These are phyloP conservation scores for Pseudomugil tenellus DNA, from an alignment of 2,797 vertebrate species.

Conservation along the genomic window DNA sequence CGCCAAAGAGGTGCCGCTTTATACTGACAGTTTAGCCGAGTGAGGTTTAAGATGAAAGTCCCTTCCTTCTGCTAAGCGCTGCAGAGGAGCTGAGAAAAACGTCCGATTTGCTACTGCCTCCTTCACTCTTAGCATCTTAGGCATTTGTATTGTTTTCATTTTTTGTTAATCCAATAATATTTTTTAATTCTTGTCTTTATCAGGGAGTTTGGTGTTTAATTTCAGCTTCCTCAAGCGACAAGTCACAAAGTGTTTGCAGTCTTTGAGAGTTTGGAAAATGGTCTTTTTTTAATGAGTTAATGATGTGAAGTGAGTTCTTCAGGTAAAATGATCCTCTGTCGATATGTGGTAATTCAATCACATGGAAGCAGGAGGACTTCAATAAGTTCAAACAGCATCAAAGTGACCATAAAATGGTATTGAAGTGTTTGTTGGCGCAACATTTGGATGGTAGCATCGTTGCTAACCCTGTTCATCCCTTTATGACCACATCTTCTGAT, in stretches of 20 bases:
- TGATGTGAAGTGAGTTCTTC: conserved; percentile 40
- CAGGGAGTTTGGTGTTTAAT: not conserved
- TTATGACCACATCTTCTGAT: conserved; percentile 24
- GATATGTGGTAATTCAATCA: conserved; percentile 16
- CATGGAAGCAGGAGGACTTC: no score
- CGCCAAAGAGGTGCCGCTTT: conserved; percentile 8
- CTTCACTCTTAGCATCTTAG: not conserved
- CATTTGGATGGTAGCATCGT: not conserved
- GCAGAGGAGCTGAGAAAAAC: conserved; percentile 58
- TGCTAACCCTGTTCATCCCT: not conserved
- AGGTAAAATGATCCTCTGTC: conserved; percentile 35
- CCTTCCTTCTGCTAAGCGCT: conserved; percentile 15
- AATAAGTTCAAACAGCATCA: no score
- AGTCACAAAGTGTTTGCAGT: not conserved
- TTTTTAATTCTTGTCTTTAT: not conserved
- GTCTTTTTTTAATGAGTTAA: conserved; percentile 36
- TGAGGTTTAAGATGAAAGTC: conserved; percentile 37
- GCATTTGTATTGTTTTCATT: not conserved
- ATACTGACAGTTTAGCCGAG: conserved; percentile 10
- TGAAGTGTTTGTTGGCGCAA: no score
- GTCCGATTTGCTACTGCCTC: conserved; percentile 49
- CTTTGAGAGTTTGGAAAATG: conserved; percentile 30
- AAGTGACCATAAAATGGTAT: no score
- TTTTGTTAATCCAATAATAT: not conserved
- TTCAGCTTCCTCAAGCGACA: not conserved